Percentiles rank a stretch among this genome's conserved stretches.
phyloP scores from a whole-genome alignment of 2,797 vertebrate genomes.

The Coranthus polyacanthus region DNA sequence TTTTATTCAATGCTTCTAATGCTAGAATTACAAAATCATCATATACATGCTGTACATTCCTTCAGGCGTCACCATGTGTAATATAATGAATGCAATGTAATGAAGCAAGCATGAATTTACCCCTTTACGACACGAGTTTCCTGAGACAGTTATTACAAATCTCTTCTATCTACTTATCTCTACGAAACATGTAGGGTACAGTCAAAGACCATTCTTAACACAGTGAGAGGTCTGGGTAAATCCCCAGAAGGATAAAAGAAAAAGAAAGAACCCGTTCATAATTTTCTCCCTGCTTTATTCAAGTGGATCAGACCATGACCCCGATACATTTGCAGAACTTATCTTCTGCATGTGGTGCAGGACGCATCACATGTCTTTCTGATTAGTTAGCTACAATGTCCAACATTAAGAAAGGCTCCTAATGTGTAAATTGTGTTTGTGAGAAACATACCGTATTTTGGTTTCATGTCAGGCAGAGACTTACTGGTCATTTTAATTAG shows the following conservation, averaged over 20 bases:
- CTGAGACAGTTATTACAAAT: constrained; percentile 17
- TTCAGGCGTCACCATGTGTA: neutral
- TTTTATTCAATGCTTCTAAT: constrained; percentile 4
- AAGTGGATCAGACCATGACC: neutral
- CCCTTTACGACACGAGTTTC: constrained; percentile 23
- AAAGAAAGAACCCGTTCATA: neutral
- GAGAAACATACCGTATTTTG: too few relatives aligned
- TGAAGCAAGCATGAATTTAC: constrained; percentile 22
- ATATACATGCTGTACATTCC: neutral
- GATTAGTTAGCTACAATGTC: too few relatives aligned
- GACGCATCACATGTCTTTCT: too few relatives aligned
- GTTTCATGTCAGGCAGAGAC: too few relatives aligned
- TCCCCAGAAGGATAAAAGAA: constrained; percentile 25
- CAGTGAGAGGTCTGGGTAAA: constrained; percentile 48
- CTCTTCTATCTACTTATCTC: constrained; percentile 37
- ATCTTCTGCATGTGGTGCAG: too few relatives aligned
- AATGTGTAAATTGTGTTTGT: too few relatives aligned
- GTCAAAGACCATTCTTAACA: constrained; percentile 33
- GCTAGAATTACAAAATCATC: neutral
- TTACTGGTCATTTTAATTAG: too few relatives aligned
- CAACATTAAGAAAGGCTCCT: too few relatives aligned
- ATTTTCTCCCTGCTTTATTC: neutral
- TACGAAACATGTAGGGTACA: constrained; percentile 33
- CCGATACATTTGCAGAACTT: too few relatives aligned
- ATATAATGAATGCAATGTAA: constrained; percentile 21